Evolutionary conservation across 2,113 vertebrate species (phyloP).

Genomic region (Progne subis): DNA sequence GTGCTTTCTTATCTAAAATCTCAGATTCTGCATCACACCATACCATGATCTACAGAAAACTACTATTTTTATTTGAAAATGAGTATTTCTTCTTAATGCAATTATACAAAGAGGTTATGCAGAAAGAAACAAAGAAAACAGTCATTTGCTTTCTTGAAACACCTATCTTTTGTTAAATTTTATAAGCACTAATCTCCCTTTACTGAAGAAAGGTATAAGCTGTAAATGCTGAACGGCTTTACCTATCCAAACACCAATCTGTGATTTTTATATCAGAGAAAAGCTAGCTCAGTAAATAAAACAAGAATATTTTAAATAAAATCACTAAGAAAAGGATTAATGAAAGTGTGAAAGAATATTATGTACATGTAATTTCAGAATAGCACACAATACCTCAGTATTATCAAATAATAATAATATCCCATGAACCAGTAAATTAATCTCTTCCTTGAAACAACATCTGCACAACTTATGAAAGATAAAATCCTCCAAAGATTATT

Average conservation of each 20-base stretch:
- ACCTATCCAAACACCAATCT: background rate
- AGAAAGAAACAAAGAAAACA: background rate
- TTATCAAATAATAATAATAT: background rate
- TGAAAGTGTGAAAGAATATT: background rate
- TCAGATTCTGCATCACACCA: constrained; percentile 12
- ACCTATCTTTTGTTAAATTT: background rate
- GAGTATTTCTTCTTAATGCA: background rate
- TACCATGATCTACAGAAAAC: background rate
- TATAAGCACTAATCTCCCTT: background rate
- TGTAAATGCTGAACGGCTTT: background rate
- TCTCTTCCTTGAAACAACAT: background rate
- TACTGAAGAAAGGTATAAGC: background rate
- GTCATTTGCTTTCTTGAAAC: background rate
- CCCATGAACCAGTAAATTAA: background rate
- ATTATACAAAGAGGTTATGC: background rate
- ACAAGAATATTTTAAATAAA: background rate
- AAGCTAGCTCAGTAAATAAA: background rate
- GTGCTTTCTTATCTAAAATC: background rate
- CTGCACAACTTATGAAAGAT: background rate
- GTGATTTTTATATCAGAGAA: background rate
- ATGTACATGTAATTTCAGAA: background rate
- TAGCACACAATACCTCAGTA: background rate
- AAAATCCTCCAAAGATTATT: background rate
- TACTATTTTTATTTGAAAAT: constrained; percentile 34
- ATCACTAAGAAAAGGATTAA: background rate